Conservation (phyloP, 2,113 vertebrate genomes). For the Carlito syrichta region DNA sequence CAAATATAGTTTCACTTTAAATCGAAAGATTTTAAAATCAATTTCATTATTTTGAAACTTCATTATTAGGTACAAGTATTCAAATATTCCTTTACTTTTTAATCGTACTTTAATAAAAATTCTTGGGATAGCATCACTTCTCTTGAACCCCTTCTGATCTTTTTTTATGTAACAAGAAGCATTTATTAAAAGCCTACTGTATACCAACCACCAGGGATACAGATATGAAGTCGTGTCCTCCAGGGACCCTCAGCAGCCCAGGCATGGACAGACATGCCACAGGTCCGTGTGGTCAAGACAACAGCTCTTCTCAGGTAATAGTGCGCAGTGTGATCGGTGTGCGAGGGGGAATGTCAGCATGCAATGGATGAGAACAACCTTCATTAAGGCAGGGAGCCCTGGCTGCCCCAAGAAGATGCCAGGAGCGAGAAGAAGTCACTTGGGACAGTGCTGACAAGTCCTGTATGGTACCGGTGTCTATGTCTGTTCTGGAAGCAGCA, state of each 20-base stretch:
- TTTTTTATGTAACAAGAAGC: not conserved
- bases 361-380: not conserved
- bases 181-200: not conserved
- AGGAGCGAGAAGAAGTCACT: not conserved
- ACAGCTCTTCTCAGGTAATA: not conserved
- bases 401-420: not conserved
- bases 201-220: accelerated
- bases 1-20: not conserved
- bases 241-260: not conserved
- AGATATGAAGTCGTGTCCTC: not conserved
- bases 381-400: not conserved
- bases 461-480: accelerated
- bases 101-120: not conserved
- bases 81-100: not conserved
- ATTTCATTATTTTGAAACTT: slow-evolving; percentile 10
- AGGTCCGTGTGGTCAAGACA: not conserved
- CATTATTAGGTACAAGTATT: not conserved
- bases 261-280: accelerated
- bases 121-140: not conserved
- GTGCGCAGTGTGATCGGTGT: accelerated
- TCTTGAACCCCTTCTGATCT: not conserved
- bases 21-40: not conserved
- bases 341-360: accelerated
- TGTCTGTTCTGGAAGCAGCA: not conserved
- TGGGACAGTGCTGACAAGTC: not conserved